Percentiles rank a stretch among this genome's conserved stretches.
Evolutionary conservation across 2,113 vertebrate genomes (phyloP).

Genomic region (Myocastor coypus): DNA sequence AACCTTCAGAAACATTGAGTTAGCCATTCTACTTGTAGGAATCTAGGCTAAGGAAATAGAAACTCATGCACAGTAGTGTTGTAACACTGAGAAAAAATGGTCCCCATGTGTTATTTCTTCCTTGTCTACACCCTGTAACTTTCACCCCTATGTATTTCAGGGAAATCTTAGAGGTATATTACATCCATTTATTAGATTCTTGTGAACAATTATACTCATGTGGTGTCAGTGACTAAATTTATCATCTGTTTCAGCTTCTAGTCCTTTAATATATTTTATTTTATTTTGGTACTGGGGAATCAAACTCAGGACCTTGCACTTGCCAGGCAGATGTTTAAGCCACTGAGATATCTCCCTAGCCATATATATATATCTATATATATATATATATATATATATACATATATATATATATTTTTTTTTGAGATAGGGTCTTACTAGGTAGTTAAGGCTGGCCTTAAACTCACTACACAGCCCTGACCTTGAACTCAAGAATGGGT

Average conservation of each 20-base stretch:
- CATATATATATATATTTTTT: neutral
- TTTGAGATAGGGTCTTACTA: neutral
- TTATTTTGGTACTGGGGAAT: too few species aligned
- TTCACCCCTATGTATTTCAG: neutral
- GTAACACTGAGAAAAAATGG: constrained; percentile 19
- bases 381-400: too few species aligned
- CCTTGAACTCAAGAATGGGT: neutral
- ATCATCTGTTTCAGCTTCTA: neutral
- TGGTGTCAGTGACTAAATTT: neutral
- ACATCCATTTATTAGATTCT: neutral
- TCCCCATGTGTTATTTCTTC: neutral
- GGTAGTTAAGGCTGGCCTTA: neutral
- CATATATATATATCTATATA: too few species aligned
- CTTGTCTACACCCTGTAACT: neutral
- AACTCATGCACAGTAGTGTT: neutral
- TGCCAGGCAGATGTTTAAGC: too few species aligned
- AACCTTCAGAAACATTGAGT: constrained; percentile 21
- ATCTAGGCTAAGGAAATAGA: neutral
- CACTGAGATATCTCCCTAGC: too few species aligned
- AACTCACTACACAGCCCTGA: neutral
- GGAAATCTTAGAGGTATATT: neutral
- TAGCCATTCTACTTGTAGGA: neutral
- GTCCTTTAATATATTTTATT: neutral
- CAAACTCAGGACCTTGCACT: too few species aligned
- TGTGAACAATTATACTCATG: neutral